Evolutionary conservation across 92 coral and sea anemone species (phyloP).

Genomic region (Parazoanthus swiftii): DNA sequence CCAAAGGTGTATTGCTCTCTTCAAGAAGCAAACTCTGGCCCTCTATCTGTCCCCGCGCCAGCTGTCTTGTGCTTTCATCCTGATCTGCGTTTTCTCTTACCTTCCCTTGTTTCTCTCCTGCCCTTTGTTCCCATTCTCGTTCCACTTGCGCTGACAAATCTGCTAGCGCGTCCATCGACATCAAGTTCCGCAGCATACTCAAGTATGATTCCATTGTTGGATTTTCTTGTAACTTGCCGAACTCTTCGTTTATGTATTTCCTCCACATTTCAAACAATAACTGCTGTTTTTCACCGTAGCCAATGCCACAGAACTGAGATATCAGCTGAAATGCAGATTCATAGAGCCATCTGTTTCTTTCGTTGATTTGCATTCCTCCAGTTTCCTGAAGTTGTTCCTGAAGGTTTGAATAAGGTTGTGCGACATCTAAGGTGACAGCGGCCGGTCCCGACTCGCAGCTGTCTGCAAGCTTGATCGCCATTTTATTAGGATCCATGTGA

Average conservation of each 20-base stretch:
- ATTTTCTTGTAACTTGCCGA: conserved; percentile 14
- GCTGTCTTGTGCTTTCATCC: background rate
- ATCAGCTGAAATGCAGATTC: conserved; percentile 37
- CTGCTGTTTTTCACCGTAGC: conserved; percentile 44
- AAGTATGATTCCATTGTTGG: conserved; percentile 34
- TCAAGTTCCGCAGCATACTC: background rate
- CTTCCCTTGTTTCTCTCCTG: background rate
- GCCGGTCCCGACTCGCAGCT: conserved; percentile 32
- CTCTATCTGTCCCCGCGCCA: background rate
- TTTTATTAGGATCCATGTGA: conserved; percentile 15
- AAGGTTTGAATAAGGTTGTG: conserved; percentile 44
- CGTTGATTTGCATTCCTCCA: conserved; percentile 27
- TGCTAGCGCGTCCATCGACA: conserved; percentile 2
- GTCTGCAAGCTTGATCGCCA: conserved; percentile 21
- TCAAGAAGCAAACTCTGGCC: background rate
- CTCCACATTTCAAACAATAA: conserved; percentile 16
- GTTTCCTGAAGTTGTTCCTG: conserved; percentile 26
- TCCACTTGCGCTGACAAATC: background rate
- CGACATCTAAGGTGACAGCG: conserved; percentile 28
- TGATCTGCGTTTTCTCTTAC: background rate
- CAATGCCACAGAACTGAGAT: conserved; percentile 9
- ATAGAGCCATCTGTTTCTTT: conserved; percentile 31
- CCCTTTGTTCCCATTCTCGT: conserved; percentile 18
- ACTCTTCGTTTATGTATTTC: conserved; percentile 14
- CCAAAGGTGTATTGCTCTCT: background rate